Evolutionary conservation across 2,888 invertebrate species (phyloP), one percentile per base, ranked within the genome.

Genomic region (Drosophila hamatofila): DNA sequence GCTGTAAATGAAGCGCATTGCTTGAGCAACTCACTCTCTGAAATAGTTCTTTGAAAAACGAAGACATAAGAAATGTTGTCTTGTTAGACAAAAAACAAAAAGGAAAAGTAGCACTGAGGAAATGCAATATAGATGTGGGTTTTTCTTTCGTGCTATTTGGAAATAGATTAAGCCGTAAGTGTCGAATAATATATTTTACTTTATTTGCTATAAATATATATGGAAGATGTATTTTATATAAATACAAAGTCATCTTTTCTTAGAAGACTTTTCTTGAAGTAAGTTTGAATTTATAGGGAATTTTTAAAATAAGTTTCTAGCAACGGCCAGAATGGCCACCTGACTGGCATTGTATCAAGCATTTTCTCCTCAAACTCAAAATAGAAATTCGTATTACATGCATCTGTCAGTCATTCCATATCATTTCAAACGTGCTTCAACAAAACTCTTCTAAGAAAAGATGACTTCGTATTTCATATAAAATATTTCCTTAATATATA

Each of bases 1-100:
- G 49, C 49, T 61, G 35, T 14, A 35, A 16, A 30, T 46, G 23
- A 57, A 39, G 52, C 30, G 46, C 23, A 39, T 52, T 57, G 33
- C 27, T 51, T 35, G 23, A 23, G 25, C 23, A 3, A 30, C 41
- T 55, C 6, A 30, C 41, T 55, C 56, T 11, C 23, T 21, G 42
- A 21, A 18, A 5, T 21, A 21, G 2, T 48, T n/a, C 18, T 39
- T 41, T 33, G 39, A 16, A n/a, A 41, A 25, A 16, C 8, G 21
- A 18, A 7, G 18, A 62, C 25, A 33, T 23, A 21, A 21, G 35
- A 35, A n/a, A 33, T 14, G 18, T 16, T 9, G 37, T 41, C 42
- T 16, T 7, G 12, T 7, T n/a, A n/a, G 25, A 25, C 12, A 33
- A 52, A 37, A 37, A 39, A n/a, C 6, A 7, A 16, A 7, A 2